Conservation (phyloP, 2,797 vertebrate genomes). For the Darevskia mixta region DNA sequence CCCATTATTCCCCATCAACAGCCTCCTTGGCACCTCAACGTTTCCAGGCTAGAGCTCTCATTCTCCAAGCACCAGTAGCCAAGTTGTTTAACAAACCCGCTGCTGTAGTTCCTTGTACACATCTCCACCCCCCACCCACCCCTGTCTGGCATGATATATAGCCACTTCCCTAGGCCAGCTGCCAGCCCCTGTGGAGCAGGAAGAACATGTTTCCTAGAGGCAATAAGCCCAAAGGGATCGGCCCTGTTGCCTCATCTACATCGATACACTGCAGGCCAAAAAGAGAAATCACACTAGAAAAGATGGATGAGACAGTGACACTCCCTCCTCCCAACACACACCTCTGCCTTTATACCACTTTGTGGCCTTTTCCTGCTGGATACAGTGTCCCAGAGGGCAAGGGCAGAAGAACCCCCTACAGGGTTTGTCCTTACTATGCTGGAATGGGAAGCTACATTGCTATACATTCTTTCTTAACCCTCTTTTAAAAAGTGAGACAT, state of each 20-base stretch:
- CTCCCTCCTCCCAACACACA: not conserved
- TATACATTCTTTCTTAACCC: not conserved
- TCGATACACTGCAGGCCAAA: not conserved
- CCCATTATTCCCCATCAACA: not conserved
- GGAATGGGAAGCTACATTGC: not conserved
- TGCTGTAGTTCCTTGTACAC: too few relatives aligned
- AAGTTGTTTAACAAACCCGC: not conserved
- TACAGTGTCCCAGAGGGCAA: not conserved
- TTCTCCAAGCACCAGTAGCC: not conserved
- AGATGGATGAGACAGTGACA: not conserved
- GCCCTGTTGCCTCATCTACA: conserved; percentile 4
- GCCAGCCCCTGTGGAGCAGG: not conserved
- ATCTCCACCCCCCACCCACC: too few relatives aligned
- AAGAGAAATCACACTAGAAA: not conserved
- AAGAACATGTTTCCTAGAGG: not conserved
- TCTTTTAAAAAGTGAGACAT: not conserved
- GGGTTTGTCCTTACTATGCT: not conserved
- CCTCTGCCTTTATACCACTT: not conserved
- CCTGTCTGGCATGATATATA: not conserved
- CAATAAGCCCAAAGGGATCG: not conserved
- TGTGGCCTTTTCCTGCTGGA: not conserved
- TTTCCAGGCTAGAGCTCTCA: not conserved
- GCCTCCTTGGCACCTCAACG: not conserved
- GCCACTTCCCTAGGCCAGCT: not conserved
- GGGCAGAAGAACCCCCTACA: too few relatives aligned